Evolutionary conservation across 2,797 vertebrate genomes (phyloP), one percentile per base, ranked within the genome.

Genomic region (Clarias pachynema): DNA sequence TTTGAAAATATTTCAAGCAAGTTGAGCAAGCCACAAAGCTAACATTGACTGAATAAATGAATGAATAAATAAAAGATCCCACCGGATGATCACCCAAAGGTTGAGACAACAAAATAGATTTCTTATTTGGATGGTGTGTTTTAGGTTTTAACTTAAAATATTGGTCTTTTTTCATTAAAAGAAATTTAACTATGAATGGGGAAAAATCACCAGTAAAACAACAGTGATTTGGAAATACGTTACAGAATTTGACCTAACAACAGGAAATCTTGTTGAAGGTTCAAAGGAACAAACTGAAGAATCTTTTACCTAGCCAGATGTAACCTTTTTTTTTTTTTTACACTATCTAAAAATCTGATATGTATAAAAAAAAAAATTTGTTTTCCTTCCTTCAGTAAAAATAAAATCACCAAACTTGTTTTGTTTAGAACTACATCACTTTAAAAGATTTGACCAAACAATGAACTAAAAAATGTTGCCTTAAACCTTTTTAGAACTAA

Each of bases 11-110:
- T 14, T 4, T 24, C 12, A 70, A 3, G 4, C 20, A 24, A 40
- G 69, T 40, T 44, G 69, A 70, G 18, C 37, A 70, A 70, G 24
- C 68, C 34, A 70, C 68, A 70, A 69, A 37, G 12, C 65, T 66
- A 66, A 29, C 63, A 5, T 65, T 65, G 24, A 22, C 10, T 70
- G 49, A 53, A 53, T 53, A 53, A 53, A 3, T 53, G 49, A 53
- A 53, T 14, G 49, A 53, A 53, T 53, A 14, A 53, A 53, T 40
- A 44, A 44, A 40, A 22, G 31, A 22, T 44, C 40, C 69, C 34
- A 40, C 20, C 68, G 9, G 34, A 40, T 40, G 34, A 70, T 70
- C 34, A 70, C 10, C 68, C 29, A 68, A 68, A 68, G 29, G 63
- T 66, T 29, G 26, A 9, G 14, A 37, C 31, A 37, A 14, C 34